Base-by-base conservation (phyloP, 2,888 invertebrate species). In the Strigamia transsilvanica region DNA sequence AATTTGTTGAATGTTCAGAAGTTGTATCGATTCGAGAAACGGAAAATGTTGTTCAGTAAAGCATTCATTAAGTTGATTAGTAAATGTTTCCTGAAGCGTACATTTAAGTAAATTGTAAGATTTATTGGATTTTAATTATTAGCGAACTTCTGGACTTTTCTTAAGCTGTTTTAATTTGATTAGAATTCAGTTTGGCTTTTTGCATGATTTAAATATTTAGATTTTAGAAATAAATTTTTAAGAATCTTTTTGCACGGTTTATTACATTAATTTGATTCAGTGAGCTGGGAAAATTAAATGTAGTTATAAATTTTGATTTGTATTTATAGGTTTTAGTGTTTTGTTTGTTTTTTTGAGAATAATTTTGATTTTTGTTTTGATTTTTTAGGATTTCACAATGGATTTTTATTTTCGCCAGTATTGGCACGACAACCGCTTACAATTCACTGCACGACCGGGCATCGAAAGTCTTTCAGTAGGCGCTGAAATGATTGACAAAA, bases 391-490 rank as follows among this genome's bases (percentile, higher is more conserved):
- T 91, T 97, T 97, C 91, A 97, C 97, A 86, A 91, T 97, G 93
- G 97, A 97, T 91, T 98, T 98, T 92, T 98, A 98, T 93, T 97
- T 98, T 91, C 95, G 98, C 90, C 98, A 98, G 91, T 97, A 96
- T 90, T 98, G 98, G 98, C 96, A 95, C 88, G 98, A 98, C 89
- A 96, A 97, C 85, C 92, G 98, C 88, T 91, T 98, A 90, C 95
- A 95, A 86, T 98, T 97, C 91, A 93, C 93, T 89, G 94, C 94
- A 89, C 91, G 94, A 87, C 93, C 93, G 85, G 95, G 94, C 86
- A 94, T 97, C 86, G 95, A 96, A 89, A 95, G 94, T 85, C 91
- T 97, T 86, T 95, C 95, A 86, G 97, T 97, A 38, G 96, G 96
- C 86, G 96, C 96, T 84, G 96, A 97, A 90, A 96, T 96, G 89